These are phyloP conservation scores for Mystacides longicornis DNA, from an alignment of 2,888 invertebrate genomes.

Conservation along the genomic window DNA sequence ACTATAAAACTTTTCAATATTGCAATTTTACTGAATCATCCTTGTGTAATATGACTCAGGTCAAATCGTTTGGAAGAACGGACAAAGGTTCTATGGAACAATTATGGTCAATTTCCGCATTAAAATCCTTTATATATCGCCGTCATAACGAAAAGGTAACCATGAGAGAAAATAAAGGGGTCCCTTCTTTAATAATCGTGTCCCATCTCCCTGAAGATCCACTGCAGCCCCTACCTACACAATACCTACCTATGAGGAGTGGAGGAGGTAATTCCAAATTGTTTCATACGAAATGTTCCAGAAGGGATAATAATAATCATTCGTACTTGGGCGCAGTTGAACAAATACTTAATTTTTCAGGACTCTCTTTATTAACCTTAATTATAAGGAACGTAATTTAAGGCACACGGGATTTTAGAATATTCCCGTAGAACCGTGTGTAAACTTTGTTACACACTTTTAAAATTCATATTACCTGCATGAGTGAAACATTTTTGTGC, in stretches of 20 bases:
- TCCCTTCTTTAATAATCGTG: not conserved
- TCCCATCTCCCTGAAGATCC: not conserved
- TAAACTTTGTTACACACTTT: too few relatives aligned
- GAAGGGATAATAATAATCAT: not conserved
- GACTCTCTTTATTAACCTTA: not conserved
- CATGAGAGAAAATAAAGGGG: constrained; percentile 3
- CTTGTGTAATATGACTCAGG: constrained; percentile 2
- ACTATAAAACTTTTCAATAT: not conserved
- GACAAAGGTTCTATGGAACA: constrained; percentile 23
- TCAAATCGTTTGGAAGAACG: constrained; percentile 12
- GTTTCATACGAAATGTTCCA: not conserved
- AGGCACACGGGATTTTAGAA: too few relatives aligned
- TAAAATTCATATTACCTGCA: too few relatives aligned
- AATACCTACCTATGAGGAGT: too few relatives aligned
- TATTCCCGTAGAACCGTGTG: too few relatives aligned
- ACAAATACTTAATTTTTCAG: not conserved
- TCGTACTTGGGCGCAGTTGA: not conserved
- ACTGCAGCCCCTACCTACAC: not conserved
- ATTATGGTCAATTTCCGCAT: constrained; percentile 25
- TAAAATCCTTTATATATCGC: constrained; percentile 26
- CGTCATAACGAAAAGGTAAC: constrained; percentile 20
- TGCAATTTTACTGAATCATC: constrained; percentile 1
- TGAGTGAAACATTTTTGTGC: too few relatives aligned
- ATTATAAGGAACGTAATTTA: not conserved
- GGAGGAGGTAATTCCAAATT: not conserved